Evolutionary conservation across 2,113 vertebrate species (phyloP), one percentile per base, ranked within the genome.

Genomic region (Piprites chloris): DNA sequence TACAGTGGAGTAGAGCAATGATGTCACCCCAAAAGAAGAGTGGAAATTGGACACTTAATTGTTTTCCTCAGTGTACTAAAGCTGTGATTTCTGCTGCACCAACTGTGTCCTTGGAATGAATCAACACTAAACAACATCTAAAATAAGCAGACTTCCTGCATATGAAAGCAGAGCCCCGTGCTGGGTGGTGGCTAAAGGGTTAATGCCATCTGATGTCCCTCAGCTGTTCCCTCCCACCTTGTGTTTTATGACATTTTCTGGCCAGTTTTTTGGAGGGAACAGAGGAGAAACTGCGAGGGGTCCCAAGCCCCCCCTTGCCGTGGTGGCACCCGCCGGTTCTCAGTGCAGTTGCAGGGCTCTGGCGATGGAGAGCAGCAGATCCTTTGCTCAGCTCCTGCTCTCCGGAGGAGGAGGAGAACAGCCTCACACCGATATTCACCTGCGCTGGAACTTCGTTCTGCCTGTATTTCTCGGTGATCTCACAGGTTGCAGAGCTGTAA

Each of bases 191-290:
- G 12, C 11, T 4, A 0, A 39, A 37, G 67, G 24, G 67, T 80
- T 76, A 68, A 52, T 0, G 1, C 62, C 39, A 16, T 5, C 56
- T 6, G 35, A 0, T 12, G 8, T 44, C 55, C 65, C 50, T 13
- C 1, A 5, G 27, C 37, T 20, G 1, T 9, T 55, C 41, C 53
- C 49, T 42, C 24, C 23, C 49, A 5, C 1, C 6, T 2, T 6
- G 1, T 11, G 5, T 20, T 39, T 16, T 2, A 3, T 14, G 41
- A 0, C 1, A 0, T 12, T 67, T 55, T 32, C 27, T 7, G 22
- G 44, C 39, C 63, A 2, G 5, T 42, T 53, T 53, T 66, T 52
- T 27, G 61, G 58, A 14, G 66, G 27, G 17, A 14, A 15, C 0
- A n/a, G 65, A 16, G 49, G 33, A 20, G 52, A 15, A 66, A 41